Conservation (phyloP, 2,113 vertebrate species). For the Perca fluviatilis region DNA sequence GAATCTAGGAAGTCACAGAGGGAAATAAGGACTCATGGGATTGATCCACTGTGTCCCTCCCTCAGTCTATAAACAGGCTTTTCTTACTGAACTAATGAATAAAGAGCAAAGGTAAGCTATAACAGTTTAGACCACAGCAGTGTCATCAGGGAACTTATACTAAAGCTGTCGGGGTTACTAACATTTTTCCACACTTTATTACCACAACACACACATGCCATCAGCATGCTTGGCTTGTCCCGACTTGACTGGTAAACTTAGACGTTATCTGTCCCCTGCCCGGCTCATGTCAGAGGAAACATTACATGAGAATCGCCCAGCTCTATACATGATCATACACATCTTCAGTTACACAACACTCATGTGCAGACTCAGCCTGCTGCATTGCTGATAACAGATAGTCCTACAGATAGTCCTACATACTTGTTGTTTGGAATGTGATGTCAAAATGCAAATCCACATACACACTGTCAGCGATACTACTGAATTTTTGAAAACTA, state of each 20-base stretch:
- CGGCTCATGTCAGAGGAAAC: conserved; percentile 3
- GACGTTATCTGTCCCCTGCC: conserved; percentile 17
- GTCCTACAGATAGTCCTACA: background rate
- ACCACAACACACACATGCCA: background rate
- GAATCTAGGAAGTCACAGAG: background rate
- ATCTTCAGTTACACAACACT: conserved; percentile 31
- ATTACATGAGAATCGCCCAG: background rate
- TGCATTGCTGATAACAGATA: conserved; percentile 11
- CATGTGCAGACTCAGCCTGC: conserved; percentile 6
- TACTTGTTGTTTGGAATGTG: conserved; percentile 10
- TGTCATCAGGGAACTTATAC: background rate
- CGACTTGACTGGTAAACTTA: conserved; percentile 15
- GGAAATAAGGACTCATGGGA: background rate
- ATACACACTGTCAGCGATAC: too few relatives aligned
- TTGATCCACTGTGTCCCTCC: background rate
- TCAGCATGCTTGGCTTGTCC: conserved; percentile 10
- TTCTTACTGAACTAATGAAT: background rate
- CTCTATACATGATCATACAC: background rate
- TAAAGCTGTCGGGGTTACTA: background rate
- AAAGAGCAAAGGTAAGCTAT: background rate
- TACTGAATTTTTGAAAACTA: too few relatives aligned
- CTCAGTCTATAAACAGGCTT: background rate
- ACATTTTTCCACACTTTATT: background rate
- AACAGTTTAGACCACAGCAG: background rate
- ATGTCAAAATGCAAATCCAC: background rate